A percentile compares a stretch with the other conserved stretches of the same genome.
Conservation (phyloP, 2,113 vertebrate genomes). For the Casuarius casuarius region DNA sequence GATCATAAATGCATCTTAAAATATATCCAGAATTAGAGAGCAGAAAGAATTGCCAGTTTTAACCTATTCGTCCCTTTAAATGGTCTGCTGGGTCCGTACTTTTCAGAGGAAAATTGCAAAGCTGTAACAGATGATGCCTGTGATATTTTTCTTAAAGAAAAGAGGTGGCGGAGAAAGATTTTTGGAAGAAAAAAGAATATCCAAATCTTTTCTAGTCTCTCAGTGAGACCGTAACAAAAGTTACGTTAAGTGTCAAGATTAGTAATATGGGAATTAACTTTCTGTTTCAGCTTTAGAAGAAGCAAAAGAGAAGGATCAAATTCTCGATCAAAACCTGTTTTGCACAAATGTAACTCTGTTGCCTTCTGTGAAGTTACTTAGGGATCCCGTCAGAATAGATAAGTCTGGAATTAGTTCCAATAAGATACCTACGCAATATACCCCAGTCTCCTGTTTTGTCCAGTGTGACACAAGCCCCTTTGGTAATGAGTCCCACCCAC, state of each 20-base stretch:
- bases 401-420: neutral
- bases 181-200: neutral
- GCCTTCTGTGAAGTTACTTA: neutral
- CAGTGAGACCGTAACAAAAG: neutral
- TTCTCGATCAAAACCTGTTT: neutral
- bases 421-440: neutral
- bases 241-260: neutral
- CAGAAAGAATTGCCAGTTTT: neutral
- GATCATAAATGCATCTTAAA: conserved; percentile 56
- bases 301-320: neutral
- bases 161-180: neutral
- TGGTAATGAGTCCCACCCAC: neutral
- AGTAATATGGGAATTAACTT: neutral
- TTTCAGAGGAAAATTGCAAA: neutral
- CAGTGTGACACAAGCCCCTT: neutral
- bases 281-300: neutral
- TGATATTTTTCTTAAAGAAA: neutral
- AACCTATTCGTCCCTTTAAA: conserved; percentile 2
- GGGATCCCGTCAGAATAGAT: neutral
- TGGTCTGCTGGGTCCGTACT: neutral
- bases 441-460: neutral
- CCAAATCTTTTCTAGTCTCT: neutral
- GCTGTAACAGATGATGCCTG: neutral
- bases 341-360: neutral
- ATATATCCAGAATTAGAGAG: neutral